A percentile compares a stretch with the other conserved stretches of the same genome.
Conservation (phyloP, 2,888 invertebrate species). For the Aquatica leii region DNA sequence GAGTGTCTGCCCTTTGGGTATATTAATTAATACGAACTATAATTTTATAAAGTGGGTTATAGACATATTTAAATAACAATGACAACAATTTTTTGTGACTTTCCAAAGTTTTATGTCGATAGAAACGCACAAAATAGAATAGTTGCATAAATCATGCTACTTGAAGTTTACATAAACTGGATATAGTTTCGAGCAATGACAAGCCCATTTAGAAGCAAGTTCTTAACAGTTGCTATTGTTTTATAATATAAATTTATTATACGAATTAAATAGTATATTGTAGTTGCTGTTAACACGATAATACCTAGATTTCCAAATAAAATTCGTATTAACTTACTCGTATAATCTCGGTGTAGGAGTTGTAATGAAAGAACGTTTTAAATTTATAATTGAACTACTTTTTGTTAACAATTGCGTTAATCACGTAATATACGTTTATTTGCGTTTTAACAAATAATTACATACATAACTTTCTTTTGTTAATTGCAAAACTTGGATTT, state of each 20-base stretch:
- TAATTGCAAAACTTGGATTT: neutral
- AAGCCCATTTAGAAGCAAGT: conserved; percentile 36
- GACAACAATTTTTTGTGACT: conserved; percentile 7
- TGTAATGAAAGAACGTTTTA: neutral
- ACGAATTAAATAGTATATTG: conserved; percentile 36
- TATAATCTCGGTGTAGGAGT: conserved; percentile 25
- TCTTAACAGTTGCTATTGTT: conserved; percentile 37
- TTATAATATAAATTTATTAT: conserved; percentile 40
- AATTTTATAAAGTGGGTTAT: conserved; percentile 8
- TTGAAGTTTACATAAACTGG: conserved; percentile 18
- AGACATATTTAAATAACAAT: neutral
- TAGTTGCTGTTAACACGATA: conserved; percentile 30
- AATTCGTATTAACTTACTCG: conserved; percentile 19
- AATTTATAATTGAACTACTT: neutral
- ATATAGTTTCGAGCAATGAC: conserved; percentile 16
- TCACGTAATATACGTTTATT: neutral
- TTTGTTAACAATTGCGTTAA: conserved; percentile 6
- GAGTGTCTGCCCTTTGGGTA: conserved; percentile 6
- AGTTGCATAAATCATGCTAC: conserved; percentile 19
- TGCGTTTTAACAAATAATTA: too few relatives aligned
- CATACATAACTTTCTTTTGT: neutral
- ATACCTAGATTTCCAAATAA: conserved; percentile 29
- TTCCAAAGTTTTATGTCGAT: conserved; percentile 2
- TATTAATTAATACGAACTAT: neutral
- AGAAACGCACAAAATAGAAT: neutral